Evolutionary conservation across 1,140 invertebrate species (phyloP).

Genomic region (Paraescarpia echinospica): DNA sequence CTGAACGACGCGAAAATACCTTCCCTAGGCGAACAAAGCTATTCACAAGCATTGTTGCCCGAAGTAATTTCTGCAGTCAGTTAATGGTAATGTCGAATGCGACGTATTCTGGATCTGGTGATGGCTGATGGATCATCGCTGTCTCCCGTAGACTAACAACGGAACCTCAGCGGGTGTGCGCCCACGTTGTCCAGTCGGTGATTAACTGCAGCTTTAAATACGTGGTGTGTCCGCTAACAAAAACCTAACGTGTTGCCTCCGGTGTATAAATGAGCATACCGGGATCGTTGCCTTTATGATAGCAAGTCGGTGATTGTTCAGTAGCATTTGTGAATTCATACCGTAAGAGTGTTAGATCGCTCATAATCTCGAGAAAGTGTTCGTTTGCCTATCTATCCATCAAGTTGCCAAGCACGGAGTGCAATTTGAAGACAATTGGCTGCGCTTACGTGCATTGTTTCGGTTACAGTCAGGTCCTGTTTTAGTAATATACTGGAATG

Average conservation of each 20-base stretch:
- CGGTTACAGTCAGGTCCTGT: background rate
- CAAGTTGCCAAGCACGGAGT: background rate
- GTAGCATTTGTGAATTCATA: background rate
- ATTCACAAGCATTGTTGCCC: background rate
- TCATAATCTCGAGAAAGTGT: background rate
- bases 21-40: background rate
- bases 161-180: background rate
- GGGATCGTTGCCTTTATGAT: background rate
- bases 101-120: background rate
- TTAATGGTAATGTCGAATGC: background rate
- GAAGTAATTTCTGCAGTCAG: background rate
- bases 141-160: background rate
- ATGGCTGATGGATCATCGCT: background rate
- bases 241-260: background rate
- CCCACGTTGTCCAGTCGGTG: background rate
- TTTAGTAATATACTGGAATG: background rate
- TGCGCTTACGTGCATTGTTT: background rate
- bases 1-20: background rate
- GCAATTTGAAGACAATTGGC: background rate
- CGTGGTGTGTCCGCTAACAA: background rate
- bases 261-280: background rate
- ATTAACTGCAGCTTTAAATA: background rate
- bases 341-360: background rate
- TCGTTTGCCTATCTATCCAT: background rate
- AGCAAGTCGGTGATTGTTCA: background rate